Base-by-base conservation (phyloP, 2,113 vertebrate genomes). In the Eubucco bourcierii region DNA sequence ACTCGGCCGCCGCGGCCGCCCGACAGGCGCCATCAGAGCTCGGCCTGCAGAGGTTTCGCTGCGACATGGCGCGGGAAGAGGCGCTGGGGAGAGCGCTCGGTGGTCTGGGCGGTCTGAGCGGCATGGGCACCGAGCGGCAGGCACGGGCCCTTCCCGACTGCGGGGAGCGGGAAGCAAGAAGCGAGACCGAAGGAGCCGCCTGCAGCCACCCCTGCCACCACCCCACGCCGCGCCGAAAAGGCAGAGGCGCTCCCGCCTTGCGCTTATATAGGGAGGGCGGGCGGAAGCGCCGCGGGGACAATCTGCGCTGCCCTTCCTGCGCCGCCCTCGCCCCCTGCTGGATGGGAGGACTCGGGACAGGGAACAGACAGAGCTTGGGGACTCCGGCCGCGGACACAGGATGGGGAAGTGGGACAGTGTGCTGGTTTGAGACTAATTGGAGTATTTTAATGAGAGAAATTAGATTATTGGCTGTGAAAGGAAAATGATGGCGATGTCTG, bases 241-340 rank as follows among this genome's bases (percentile, higher is more conserved):
- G 0, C 1, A 0, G 0, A 0, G 0, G 0, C 0, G 0, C 0
- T 0, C 1, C 4, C 77, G 31, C 21, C 80, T 3, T 6, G 10
- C 16, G 7, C 33, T 91, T 96, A 90, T 96, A 96, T 86, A 79
- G 41, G 2, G 6, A 11, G 6, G 4, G 46, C 14, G 28, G 25
- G 1, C 10, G 67, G 23, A 7, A 6, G 56, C 1, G 28, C 6
- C 3, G 28, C 7, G 31, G 63, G 13, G 20, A 1, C 25, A 4
- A 4, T 21, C 4, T 1, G 31, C 3, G 17, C 53, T 1, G 20
- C 8, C 10, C 41, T 0, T 1, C 1, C 0, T 7, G 9, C 2
- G 0, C 4, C 3, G 7, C 1, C 0, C 1, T 25, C 80, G 5
- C 70, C 61, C 82, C 50, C 83, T 82, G 55, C 25, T 8, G 65